A percentile compares a stretch with the other conserved stretches of the same genome.
phyloP scores from a whole-genome alignment of 2,888 invertebrate species.

The Biston stratarius region DNA sequence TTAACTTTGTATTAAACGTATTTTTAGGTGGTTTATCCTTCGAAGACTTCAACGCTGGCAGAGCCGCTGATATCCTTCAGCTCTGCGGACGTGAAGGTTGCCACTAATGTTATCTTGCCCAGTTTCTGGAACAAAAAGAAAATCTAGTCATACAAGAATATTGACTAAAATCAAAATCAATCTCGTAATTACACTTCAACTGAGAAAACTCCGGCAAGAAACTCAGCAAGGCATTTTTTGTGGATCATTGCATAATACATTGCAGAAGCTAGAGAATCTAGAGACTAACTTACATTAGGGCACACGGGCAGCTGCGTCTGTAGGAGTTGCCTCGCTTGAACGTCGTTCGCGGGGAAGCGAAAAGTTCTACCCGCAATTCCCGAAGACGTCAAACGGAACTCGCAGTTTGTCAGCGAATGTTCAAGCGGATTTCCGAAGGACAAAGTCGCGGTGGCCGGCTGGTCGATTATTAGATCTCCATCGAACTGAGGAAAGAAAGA shows the following conservation, averaged over 20 bases:
- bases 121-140: constrained; percentile 69
- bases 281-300: constrained; percentile 51
- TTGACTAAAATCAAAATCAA: too few species aligned
- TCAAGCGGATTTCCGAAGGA: constrained; percentile 91
- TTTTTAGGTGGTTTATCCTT: constrained; percentile 59
- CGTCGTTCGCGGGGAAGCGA: constrained; percentile 84
- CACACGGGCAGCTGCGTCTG: constrained; percentile 85
- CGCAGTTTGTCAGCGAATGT: constrained; percentile 87
- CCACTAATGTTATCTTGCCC: constrained; percentile 89
- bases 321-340: constrained; percentile 83
- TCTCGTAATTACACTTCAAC: too few species aligned
- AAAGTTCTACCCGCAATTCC: constrained; percentile 87
- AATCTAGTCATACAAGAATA: too few species aligned
- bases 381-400: constrained; percentile 90
- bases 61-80: constrained; percentile 90
- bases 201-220: too few species aligned
- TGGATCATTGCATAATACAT: too few species aligned
- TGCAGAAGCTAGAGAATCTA: too few species aligned
- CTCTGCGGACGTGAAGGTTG: constrained; percentile 90
- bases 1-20: background rate
- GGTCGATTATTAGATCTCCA: constrained; percentile 85
- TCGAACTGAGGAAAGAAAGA: constrained; percentile 81
- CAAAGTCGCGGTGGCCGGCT: constrained; percentile 84
- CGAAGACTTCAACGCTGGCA: constrained; percentile 86
- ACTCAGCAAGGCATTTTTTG: too few species aligned